Conservation (phyloP, 1,140 invertebrate species). For the Drosophila kikkawai region DNA sequence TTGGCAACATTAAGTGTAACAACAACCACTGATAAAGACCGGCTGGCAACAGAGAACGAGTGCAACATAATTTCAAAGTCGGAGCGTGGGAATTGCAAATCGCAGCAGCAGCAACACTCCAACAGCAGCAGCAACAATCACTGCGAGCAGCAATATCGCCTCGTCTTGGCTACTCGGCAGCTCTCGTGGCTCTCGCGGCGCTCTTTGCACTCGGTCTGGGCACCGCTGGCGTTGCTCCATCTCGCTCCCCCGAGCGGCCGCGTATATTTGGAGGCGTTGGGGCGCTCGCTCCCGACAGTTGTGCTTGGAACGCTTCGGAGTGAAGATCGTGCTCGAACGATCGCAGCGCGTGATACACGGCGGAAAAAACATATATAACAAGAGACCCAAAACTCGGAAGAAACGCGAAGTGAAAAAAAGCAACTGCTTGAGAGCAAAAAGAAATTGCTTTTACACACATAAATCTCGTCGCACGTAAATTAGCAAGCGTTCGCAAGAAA, state of each 20-base stretch:
- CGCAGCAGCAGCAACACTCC: slow-evolving; percentile 46
- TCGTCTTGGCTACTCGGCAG: slow-evolving; percentile 9
- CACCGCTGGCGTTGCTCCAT: slow-evolving; percentile 18
- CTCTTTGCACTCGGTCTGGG: slow-evolving; percentile 37
- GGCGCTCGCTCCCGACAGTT: slow-evolving; percentile 71
- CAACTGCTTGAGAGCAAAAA: slow-evolving; percentile 42
- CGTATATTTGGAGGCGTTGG: slow-evolving; percentile 70
- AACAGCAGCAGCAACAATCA: slow-evolving; percentile 17
- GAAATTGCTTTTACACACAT: slow-evolving; percentile 64
- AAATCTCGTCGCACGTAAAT: slow-evolving; percentile 74
- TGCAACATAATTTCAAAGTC: slow-evolving; percentile 68
- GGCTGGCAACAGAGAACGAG: slow-evolving; percentile 57
- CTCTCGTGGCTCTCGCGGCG: slow-evolving; percentile 53
- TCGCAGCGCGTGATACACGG: slow-evolving; percentile 54
- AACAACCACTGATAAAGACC: slow-evolving; percentile 67
- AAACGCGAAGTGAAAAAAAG: slow-evolving; percentile 40
- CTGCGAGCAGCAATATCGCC: slow-evolving; percentile 17
- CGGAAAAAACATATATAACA: slow-evolving; percentile 25
- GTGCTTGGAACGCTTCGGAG: slow-evolving; percentile 84
- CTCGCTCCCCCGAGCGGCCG: slow-evolving; percentile 24
- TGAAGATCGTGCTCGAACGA: slow-evolving; percentile 76
- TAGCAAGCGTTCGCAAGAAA: slow-evolving; percentile 82
- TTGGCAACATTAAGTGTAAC: slow-evolving; percentile 15
- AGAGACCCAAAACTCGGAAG: slow-evolving; percentile 37
- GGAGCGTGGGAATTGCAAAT: slow-evolving; percentile 79